Evolutionary conservation across 2,888 invertebrate species (phyloP).

Genomic region (Allygus modestus): DNA sequence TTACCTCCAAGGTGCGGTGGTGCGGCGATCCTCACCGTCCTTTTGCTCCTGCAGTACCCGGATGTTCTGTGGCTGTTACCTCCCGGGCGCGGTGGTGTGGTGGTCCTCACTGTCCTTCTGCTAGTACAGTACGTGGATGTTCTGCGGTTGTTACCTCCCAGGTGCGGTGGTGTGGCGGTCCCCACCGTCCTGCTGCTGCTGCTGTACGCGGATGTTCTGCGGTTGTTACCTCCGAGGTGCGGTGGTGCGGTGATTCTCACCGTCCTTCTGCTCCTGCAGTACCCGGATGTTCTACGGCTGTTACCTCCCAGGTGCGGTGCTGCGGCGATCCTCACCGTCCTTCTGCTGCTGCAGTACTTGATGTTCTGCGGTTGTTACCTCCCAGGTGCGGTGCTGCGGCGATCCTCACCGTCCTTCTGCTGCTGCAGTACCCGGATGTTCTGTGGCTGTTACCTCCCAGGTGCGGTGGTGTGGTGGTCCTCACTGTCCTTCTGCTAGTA

Average conservation of each 20-base stretch:
- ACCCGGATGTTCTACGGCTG: constrained; percentile 70
- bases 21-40: constrained; percentile 60
- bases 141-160: constrained; percentile 13
- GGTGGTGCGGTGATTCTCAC: constrained; percentile 69
- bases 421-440: constrained; percentile 68
- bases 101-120: too few species aligned
- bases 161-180: constrained; percentile 35
- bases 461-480: not conserved
- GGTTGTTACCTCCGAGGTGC: constrained; percentile 61
- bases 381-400: constrained; percentile 20
- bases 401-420: constrained; percentile 65
- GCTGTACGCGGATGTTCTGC: constrained; percentile 68
- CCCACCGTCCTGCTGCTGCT: constrained; percentile 66
- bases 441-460: constrained; percentile 64
- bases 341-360: not conserved
- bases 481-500: not conserved
- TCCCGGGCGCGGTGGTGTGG: not conserved
- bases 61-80: constrained; percentile 68
- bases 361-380: constrained; percentile 4
- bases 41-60: constrained; percentile 67
- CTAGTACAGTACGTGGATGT: not conserved
- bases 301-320: not conserved
- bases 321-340: not conserved
- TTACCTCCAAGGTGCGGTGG: constrained; percentile 32
- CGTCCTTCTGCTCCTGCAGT: constrained; percentile 63